Evolutionary conservation across 1,140 invertebrate species (phyloP).

Genomic region (Ceratoteleas bidentatus): DNA sequence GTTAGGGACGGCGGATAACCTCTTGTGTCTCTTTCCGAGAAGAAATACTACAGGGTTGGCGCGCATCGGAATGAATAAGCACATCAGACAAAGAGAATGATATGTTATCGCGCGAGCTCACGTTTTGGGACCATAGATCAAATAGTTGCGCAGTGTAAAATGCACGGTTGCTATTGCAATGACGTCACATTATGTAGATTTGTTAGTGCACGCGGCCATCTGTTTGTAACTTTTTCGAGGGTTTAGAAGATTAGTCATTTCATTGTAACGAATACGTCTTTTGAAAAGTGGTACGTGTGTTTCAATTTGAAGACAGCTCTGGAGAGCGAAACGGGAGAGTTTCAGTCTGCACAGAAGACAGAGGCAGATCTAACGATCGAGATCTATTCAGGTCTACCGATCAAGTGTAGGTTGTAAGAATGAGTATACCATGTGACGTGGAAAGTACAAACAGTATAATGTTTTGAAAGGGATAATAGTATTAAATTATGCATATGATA

Average conservation of each 20-base stretch:
- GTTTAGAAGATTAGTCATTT: slow-evolving; percentile 28
- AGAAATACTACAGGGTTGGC: slow-evolving; percentile 47
- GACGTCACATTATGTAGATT: slow-evolving; percentile 56
- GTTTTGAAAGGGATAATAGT: no score
- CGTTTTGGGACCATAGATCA: slow-evolving; percentile 60
- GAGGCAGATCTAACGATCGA: no score
- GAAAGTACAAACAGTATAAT: no score
- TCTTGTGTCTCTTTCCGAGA: slow-evolving; percentile 59
- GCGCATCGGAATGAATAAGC: slow-evolving; percentile 48
- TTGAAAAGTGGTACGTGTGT: neutral
- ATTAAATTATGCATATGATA: no score
- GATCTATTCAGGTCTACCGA: no score
- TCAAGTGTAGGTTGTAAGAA: no score
- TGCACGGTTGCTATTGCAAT: slow-evolving; percentile 42
- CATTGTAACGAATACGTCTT: slow-evolving; percentile 15
- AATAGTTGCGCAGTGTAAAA: slow-evolving; percentile 51
- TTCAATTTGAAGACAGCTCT: neutral
- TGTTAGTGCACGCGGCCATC: slow-evolving; percentile 26
- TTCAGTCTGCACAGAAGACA: no score
- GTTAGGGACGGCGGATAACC: slow-evolving; percentile 69
- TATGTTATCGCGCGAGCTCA: slow-evolving; percentile 44
- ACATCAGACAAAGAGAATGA: slow-evolving; percentile 55
- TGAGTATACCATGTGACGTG: no score
- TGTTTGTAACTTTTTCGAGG: slow-evolving; percentile 27
- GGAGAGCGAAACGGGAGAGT: no score